Conservation (phyloP, 1,140 invertebrate genomes). For the Aphaenogaster floridana region DNA sequence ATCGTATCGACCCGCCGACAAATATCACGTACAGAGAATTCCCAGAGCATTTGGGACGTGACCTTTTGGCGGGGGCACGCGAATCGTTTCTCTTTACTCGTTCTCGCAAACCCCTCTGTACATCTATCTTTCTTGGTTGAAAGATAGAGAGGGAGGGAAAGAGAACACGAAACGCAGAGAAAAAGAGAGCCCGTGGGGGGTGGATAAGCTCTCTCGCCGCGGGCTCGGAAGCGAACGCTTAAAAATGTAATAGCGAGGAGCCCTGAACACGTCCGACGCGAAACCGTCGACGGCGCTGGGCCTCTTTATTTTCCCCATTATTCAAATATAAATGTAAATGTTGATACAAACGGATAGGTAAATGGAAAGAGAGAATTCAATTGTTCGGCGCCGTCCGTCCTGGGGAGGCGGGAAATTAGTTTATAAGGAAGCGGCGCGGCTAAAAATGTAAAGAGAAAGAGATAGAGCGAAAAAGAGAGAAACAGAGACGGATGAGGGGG, state of each 20-base stretch:
- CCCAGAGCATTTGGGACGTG: constrained; percentile 56
- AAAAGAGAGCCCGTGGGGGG: constrained; percentile 42
- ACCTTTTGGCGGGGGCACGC: constrained; percentile 10
- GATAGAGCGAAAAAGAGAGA: constrained; percentile 1
- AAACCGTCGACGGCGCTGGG: constrained; percentile 70
- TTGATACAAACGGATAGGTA: constrained; percentile 88
- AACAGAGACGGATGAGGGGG: neutral
- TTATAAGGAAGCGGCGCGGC: constrained; percentile 86
- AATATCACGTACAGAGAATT: constrained; percentile 53
- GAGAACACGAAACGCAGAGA: constrained; percentile 3
- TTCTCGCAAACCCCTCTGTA: constrained; percentile 7
- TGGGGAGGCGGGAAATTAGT: constrained; percentile 83
- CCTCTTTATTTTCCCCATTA: constrained; percentile 87
- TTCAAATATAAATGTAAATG: constrained; percentile 88
- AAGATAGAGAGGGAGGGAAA: constrained; percentile 22
- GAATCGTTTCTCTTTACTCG: constrained; percentile 56
- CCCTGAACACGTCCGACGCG: constrained; percentile 68
- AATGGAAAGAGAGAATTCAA: constrained; percentile 88
- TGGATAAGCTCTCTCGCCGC: constrained; percentile 79
- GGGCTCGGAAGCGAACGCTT: constrained; percentile 86
- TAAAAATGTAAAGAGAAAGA: constrained; percentile 70
- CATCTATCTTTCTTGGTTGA: constrained; percentile 41
- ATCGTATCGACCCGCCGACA: constrained; percentile 42
- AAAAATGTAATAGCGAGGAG: constrained; percentile 86
- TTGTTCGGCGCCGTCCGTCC: constrained; percentile 82